Conservation (phyloP, 2,113 vertebrate genomes). For the Phalacrocorax carbo region DNA sequence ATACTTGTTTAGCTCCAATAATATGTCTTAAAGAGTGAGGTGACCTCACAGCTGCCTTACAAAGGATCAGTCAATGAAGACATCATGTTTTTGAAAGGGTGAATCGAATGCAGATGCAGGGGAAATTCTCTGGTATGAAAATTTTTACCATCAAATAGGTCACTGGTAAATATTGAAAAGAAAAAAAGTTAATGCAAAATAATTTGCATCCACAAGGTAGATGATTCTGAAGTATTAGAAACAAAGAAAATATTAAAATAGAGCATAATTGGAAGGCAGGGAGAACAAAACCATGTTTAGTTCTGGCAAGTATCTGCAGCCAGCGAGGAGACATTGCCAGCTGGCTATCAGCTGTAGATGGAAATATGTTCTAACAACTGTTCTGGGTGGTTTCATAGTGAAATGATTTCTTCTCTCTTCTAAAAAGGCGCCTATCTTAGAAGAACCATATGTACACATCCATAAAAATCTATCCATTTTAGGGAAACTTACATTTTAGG, state of each 20-base stretch:
- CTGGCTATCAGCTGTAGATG: background rate
- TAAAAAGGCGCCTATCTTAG: background rate
- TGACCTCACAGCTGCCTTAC: background rate
- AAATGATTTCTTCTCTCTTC: background rate
- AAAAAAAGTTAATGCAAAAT: background rate
- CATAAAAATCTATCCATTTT: background rate
- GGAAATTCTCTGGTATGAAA: background rate
- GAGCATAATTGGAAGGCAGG: background rate
- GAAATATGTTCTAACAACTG: conserved; percentile 46
- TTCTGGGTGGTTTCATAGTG: background rate
- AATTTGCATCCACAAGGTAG: background rate
- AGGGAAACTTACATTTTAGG: background rate
- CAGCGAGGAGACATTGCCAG: background rate
- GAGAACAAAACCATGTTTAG: background rate
- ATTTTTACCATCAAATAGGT: background rate
- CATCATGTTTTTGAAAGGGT: background rate
- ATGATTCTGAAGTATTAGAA: background rate
- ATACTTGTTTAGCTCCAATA: background rate
- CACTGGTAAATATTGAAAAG: background rate
- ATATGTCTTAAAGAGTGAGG: background rate
- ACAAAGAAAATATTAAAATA: background rate
- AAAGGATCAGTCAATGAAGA: background rate
- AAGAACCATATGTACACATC: background rate
- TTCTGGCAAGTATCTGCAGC: background rate
- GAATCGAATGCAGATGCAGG: background rate